Evolutionary conservation across 2,888 invertebrate species (phyloP).

Genomic region (Helicoverpa assulta): DNA sequence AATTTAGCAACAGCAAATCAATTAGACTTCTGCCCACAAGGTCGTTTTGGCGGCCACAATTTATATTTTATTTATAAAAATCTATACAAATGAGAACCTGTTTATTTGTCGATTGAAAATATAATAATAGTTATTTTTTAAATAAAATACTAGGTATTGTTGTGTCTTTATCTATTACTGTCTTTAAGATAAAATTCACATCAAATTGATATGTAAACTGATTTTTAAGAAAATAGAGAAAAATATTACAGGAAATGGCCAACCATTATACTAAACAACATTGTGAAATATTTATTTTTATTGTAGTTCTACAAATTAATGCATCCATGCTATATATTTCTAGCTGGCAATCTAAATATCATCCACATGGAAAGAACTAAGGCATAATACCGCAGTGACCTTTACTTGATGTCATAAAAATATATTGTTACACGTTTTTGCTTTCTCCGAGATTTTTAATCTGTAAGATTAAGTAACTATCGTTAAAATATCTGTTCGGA

Average conservation of each 20-base stretch:
- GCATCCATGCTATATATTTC: slow-evolving; percentile 22
- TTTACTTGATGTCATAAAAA: slow-evolving; percentile 48
- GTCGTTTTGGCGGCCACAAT: neutral
- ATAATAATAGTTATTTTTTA: neutral
- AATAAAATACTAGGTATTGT: neutral
- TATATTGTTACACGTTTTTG: slow-evolving; percentile 47
- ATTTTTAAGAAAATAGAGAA: slow-evolving; percentile 50
- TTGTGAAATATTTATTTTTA: slow-evolving; percentile 52
- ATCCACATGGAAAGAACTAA: slow-evolving; percentile 24
- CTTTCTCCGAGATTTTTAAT: slow-evolving; percentile 62
- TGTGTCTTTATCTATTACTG: slow-evolving; percentile 67
- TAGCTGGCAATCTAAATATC: slow-evolving; percentile 29
- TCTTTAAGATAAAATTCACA: slow-evolving; percentile 62
- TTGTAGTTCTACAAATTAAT: slow-evolving; percentile 3
- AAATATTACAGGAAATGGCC: slow-evolving; percentile 44
- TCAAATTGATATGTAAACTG: slow-evolving; percentile 65
- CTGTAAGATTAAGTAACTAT: slow-evolving; percentile 67
- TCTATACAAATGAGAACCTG: neutral
- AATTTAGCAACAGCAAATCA: neutral
- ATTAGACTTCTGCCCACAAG: neutral
- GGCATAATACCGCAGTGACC: slow-evolving; percentile 29
- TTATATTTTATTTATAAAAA: neutral
- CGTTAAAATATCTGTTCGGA: slow-evolving; percentile 53
- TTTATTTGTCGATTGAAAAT: neutral
- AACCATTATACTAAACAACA: slow-evolving; percentile 19